A percentile compares a stretch with the other conserved stretches of the same genome.
phyloP scores from a whole-genome alignment of 2,113 vertebrate genomes.

The Fregata magnificens region DNA sequence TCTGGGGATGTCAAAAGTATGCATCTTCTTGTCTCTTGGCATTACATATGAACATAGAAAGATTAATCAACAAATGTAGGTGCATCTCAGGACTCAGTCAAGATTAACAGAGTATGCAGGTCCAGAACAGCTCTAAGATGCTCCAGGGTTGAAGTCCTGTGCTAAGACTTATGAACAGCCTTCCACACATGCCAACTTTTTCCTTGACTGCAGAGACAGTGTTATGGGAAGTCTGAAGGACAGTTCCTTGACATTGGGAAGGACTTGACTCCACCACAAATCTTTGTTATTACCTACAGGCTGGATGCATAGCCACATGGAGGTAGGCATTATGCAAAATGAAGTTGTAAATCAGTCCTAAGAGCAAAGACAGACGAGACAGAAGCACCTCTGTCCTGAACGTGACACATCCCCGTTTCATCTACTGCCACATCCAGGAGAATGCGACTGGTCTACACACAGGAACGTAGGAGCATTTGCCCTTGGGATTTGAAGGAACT shows the following conservation, averaged over 20 bases:
- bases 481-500: background rate
- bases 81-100: background rate
- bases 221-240: background rate
- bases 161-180: background rate
- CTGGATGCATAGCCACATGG: background rate
- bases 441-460: background rate
- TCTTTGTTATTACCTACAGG: background rate
- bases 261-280: background rate
- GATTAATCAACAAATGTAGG: background rate
- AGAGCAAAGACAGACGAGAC: background rate
- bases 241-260: background rate
- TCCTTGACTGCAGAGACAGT: background rate
- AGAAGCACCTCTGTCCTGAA: background rate
- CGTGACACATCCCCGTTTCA: background rate
- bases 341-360: background rate
- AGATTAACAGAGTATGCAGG: background rate
- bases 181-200: background rate
- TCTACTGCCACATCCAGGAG: no score
- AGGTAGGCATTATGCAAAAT: background rate
- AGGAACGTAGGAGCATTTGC: background rate
- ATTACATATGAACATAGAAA: background rate
- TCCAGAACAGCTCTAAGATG: background rate
- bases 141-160: background rate
- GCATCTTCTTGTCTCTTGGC: background rate
- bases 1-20: background rate